Evolutionary conservation across 2,888 invertebrate species (phyloP).

Genomic region (Cetonia aurata): DNA sequence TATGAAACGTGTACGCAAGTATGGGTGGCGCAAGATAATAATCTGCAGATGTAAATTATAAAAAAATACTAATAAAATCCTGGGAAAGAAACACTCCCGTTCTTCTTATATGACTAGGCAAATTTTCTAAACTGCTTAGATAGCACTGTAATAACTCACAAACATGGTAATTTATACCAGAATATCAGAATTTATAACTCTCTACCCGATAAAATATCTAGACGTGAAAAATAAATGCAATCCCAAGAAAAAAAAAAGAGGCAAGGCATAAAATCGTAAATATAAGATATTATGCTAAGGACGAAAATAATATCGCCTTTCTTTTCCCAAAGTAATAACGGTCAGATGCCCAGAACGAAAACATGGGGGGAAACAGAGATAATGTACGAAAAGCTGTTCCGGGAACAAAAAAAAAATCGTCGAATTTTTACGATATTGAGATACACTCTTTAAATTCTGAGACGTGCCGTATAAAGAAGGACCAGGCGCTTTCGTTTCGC

Average conservation of each 20-base stretch:
- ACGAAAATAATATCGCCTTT: constrained; percentile 18
- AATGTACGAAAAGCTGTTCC: constrained; percentile 1
- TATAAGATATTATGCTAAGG: constrained; percentile 2
- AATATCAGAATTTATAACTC: too few species aligned
- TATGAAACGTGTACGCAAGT: too few species aligned
- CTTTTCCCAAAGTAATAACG: constrained; percentile 18
- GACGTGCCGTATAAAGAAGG: constrained; percentile 6
- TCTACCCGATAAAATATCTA: too few species aligned
- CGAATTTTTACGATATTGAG: constrained; percentile 38
- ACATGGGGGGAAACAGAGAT: constrained; percentile 14
- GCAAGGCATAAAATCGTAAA: constrained; percentile 6
- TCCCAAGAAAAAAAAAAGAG: not conserved
- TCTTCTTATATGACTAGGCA: too few species aligned
- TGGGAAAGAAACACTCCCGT: too few species aligned
- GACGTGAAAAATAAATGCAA: too few species aligned
- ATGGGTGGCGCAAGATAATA: too few species aligned
- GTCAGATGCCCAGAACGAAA: constrained; percentile 24
- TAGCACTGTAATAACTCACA: too few species aligned
- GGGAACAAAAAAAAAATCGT: constrained; percentile 3
- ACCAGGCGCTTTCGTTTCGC: constrained; percentile 16
- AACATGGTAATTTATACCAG: too few species aligned
- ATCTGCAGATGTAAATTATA: too few species aligned
- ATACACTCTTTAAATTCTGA: constrained; percentile 37
- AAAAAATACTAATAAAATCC: too few species aligned
- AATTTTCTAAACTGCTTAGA: too few species aligned